Base-by-base conservation (phyloP, 1,140 invertebrate species). In the Camponotus pennsylvanicus region DNA sequence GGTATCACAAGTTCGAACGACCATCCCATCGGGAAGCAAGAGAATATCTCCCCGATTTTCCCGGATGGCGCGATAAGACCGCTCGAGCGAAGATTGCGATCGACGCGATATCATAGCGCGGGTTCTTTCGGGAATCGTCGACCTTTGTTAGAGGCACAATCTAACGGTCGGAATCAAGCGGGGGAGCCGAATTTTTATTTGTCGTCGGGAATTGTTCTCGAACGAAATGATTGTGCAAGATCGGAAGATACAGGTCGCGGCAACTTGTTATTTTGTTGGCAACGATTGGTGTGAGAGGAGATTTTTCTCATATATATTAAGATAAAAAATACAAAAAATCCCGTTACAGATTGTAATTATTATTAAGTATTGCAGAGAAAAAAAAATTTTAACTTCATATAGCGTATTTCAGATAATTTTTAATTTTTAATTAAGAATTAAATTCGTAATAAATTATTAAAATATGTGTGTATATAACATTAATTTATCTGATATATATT, bases 81-180 rank as follows among this genome's bases (percentile, higher is more conserved):
- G 32, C 40, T 61, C 69, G 40, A 63, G 40, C 69, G 32, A 42
- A 83, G 79, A 83, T 83, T 75, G 79, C 79, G 42, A 83, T 83
- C 79, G 55, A 83, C 69, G 42, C 55, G 69, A 83, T 83, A 83
- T 83, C 69, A 83, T 83, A 83, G 79, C 52, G 27, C 69, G 40
- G 34, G 61, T 83, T 83, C 79, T 83, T 83, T 61, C 55, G 69
- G 69, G 55, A 83, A 82, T 71, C 79, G 69, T 83, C 63, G 69
- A 83, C 57, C 79, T 83, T 83, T 83, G 69, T 83, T 83, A 83
- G 18, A 75, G 11, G 55, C 21, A 27, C n/a, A 61, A 45, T 83
- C 40, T 61, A 49, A 71, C 79, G n/a, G 57, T 75, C 27, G 79
- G 11, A 27, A 83, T 73, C 55, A 61, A 83, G 18, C 4, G 67